Conservation (phyloP, 2,888 invertebrate genomes). For the Tromatobia lineatoria region DNA sequence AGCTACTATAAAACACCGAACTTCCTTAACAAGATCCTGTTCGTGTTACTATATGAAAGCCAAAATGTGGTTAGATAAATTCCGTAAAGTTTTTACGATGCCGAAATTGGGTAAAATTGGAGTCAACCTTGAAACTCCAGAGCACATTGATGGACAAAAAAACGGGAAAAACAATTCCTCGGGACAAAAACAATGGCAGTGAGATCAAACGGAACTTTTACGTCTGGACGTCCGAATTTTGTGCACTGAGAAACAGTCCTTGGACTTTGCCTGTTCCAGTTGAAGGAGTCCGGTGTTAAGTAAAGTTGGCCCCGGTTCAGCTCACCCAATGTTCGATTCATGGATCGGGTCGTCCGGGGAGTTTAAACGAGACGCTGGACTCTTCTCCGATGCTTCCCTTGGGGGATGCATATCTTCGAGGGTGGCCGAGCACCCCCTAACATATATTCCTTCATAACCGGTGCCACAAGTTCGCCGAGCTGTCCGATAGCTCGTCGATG, state of each 20-base stretch:
- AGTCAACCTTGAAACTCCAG: not conserved
- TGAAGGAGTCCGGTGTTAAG: slow-evolving; percentile 31
- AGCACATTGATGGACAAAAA: not conserved
- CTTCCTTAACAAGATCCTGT: too few relatives aligned
- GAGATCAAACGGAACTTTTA: not conserved
- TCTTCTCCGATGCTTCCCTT: slow-evolving; percentile 6
- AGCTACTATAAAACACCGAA: too few relatives aligned
- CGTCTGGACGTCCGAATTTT: not conserved
- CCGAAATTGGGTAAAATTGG: not conserved
- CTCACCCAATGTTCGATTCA: slow-evolving; percentile 36
- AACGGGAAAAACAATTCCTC: slow-evolving; percentile 1
- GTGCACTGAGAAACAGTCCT: slow-evolving; percentile 5
- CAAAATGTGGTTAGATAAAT: not conserved
- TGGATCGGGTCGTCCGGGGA: slow-evolving; percentile 38
- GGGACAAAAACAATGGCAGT: not conserved
- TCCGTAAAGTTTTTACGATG: not conserved
- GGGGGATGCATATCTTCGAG: slow-evolving; percentile 28
- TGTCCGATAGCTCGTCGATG: slow-evolving; percentile 52
- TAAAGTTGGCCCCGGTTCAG: slow-evolving; percentile 54
- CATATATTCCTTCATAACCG: slow-evolving; percentile 50
- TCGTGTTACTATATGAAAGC: too few relatives aligned
- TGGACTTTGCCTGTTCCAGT: slow-evolving; percentile 15
- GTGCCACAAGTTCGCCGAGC: slow-evolving; percentile 51
- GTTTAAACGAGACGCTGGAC: slow-evolving; percentile 45
- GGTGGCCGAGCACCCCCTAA: not conserved